Conservation (phyloP, 1,140 invertebrate genomes). For the Himalopsyche phryganea region DNA sequence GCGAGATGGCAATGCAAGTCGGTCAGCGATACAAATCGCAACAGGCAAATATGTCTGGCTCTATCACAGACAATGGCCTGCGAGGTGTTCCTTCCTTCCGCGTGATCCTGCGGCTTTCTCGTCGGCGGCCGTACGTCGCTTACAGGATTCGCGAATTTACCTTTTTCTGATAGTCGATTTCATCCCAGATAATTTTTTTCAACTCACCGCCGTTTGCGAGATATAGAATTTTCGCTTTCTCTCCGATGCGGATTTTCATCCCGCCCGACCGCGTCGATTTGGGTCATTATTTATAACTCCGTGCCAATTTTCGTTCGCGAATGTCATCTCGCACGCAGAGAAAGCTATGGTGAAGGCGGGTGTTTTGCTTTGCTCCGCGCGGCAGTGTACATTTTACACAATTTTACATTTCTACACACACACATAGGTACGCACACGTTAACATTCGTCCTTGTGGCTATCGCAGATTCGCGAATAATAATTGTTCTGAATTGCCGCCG, state of each 20-base stretch:
- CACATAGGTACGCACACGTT: no score
- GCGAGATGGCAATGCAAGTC: slow-evolving; percentile 11
- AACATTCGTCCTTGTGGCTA: no score
- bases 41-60: slow-evolving; percentile 17
- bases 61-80: slow-evolving; percentile 15
- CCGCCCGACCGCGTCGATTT: slow-evolving; percentile 3
- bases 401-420: no score
- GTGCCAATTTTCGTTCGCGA: no score
- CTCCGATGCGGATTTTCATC: slow-evolving; percentile 4
- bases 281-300: slow-evolving; percentile 13
- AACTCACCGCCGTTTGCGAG: slow-evolving; percentile 4
- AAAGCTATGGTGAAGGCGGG: no score
- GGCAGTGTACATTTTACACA: no score
- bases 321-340: no score
- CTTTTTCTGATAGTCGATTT: slow-evolving; percentile 15
- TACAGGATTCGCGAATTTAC: slow-evolving; percentile 4
- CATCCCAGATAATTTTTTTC: slow-evolving; percentile 16
- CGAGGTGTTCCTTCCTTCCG: slow-evolving; percentile 10
- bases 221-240: slow-evolving; percentile 6
- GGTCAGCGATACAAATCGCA: slow-evolving; percentile 13
- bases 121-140: slow-evolving; percentile 8
- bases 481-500: no score
- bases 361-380: no score
- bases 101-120: not conserved
- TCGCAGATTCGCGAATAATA: no score